Percentiles rank a stretch among this genome's conserved stretches.
phyloP scores from a whole-genome alignment of 2,888 invertebrate species.

The Tenthredo amoena region DNA sequence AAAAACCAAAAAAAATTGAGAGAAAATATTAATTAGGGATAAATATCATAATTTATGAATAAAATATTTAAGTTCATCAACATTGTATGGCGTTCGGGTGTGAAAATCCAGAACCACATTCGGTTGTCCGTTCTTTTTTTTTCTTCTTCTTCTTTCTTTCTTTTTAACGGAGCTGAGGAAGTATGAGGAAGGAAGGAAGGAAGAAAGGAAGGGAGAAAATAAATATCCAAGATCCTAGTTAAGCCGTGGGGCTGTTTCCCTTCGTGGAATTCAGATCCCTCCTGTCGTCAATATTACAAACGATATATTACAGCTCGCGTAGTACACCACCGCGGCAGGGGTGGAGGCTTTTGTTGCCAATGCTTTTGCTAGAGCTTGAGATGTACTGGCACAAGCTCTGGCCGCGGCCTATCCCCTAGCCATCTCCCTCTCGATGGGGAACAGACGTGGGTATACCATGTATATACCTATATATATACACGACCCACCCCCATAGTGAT shows the following conservation, averaged over 20 bases:
- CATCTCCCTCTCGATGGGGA: constrained; percentile 23
- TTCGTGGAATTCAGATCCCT: constrained; percentile 55
- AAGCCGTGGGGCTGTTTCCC: constrained; percentile 56
- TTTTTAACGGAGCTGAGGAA: neutral
- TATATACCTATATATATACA: neutral
- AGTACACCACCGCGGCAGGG: neutral
- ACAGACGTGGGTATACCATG: neutral
- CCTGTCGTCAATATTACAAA: constrained; percentile 58
- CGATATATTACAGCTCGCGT: constrained; percentile 54
- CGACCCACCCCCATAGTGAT: constrained; percentile 10
- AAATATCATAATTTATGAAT: neutral
- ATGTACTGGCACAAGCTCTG: constrained; percentile 15
- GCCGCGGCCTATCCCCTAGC: neutral
- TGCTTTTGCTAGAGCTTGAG: constrained; percentile 8
- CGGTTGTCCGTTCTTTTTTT: neutral
- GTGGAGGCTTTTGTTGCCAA: constrained; percentile 38
- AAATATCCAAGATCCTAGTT: constrained; percentile 62
- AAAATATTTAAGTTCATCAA: neutral
- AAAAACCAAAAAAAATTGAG: neutral
- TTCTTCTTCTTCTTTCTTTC: neutral
- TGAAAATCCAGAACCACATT: neutral
- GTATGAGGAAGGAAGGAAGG: neutral
- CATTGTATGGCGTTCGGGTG: neutral
- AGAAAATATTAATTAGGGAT: neutral
- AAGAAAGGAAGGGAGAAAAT: constrained; percentile 55